Conservation (phyloP, 1,140 invertebrate genomes). For the Galendromus occidentalis region DNA sequence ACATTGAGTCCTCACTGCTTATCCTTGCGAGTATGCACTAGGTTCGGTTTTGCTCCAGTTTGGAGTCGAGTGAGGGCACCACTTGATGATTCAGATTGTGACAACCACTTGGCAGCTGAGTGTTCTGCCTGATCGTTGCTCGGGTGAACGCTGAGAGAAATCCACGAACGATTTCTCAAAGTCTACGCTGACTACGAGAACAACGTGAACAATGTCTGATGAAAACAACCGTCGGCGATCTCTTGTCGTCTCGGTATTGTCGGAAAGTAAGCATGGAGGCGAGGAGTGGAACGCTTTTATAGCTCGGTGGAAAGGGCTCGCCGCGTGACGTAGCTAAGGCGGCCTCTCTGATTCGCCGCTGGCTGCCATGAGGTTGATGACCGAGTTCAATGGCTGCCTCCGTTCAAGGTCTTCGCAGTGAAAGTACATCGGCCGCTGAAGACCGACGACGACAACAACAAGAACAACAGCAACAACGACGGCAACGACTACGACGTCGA, state of each 20-base stretch:
- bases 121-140: no score
- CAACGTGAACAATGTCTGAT: constrained; percentile 1
- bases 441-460: neutral
- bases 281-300: constrained; percentile 2
- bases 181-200: neutral
- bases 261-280: neutral
- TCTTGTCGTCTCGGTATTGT: neutral
- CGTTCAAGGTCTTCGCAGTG: constrained; percentile 11
- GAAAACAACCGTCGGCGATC: neutral
- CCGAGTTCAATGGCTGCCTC: constrained; percentile 11
- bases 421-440: constrained; percentile 10
- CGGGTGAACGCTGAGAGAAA: no score
- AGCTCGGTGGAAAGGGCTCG: neutral
- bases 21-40: no score
- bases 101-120: no score
- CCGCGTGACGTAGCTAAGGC: neutral
- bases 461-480: neutral
- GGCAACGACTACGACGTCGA: neutral
- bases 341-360: neutral
- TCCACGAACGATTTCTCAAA: no score
- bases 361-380: neutral
- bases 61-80: no score
- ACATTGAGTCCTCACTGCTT: no score
- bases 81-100: no score
- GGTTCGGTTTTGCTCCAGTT: no score